Percentiles rank a stretch among this genome's conserved stretches.
These are phyloP conservation scores for Lepus timidus DNA, from an alignment of 2,113 vertebrate genomes.

Conservation along the genomic window DNA sequence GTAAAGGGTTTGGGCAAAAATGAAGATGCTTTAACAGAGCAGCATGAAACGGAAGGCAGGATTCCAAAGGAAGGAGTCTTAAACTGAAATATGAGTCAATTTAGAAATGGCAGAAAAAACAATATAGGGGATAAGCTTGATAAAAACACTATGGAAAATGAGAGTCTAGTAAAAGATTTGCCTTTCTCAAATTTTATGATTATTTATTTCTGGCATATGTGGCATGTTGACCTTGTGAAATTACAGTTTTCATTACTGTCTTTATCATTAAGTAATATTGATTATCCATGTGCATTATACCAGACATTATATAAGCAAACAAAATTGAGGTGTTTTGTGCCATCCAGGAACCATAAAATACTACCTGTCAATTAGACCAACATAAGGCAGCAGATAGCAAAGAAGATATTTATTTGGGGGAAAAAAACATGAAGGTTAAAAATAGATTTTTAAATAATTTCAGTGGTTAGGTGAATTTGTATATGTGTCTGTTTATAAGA, in stretches of 20 bases:
- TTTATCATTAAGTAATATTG: neutral
- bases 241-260: slow-evolving; percentile 15
- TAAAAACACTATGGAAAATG: neutral
- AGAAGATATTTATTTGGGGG: neutral
- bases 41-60: slow-evolving; percentile 1
- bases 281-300: neutral
- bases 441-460: slow-evolving; percentile 22
- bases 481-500: neutral
- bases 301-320: neutral
- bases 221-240: neutral
- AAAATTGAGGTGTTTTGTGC: neutral
- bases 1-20: neutral
- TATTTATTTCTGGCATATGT: neutral
- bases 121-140: neutral
- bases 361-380: neutral
- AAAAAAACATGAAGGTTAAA: neutral
- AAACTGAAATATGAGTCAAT: neutral
- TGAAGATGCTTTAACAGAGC: neutral
- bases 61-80: neutral
- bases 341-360: neutral
- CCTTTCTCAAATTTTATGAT: neutral
- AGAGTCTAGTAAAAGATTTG: neutral
- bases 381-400: neutral
- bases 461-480: neutral
- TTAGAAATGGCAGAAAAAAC: neutral